Conservation (phyloP, 2,113 vertebrate species). For the Mionectes macconnelli region DNA sequence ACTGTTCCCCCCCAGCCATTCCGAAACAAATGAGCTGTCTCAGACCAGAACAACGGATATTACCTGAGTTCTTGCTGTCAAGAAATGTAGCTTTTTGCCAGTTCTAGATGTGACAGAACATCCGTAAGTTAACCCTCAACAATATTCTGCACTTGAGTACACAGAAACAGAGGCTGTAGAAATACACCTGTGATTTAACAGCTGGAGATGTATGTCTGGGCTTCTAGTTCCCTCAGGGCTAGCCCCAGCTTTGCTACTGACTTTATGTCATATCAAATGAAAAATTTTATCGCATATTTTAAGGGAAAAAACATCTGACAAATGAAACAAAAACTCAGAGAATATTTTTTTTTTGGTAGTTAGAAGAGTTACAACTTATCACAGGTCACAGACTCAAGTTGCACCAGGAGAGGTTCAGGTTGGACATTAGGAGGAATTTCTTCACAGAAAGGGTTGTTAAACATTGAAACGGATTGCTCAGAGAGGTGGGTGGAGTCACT, state of each 20-base stretch:
- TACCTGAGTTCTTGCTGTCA: not conserved
- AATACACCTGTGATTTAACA: not conserved
- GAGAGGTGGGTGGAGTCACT: not conserved
- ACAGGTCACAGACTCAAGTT: not conserved
- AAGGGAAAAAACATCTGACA: not conserved
- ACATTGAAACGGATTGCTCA: not conserved
- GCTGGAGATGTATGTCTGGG: not conserved
- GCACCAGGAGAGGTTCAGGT: not conserved
- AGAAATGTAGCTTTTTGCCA: not conserved
- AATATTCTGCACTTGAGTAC: not conserved
- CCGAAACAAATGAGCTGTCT: not conserved
- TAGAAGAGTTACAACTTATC: not conserved
- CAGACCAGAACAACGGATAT: not conserved
- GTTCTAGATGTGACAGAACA: not conserved
- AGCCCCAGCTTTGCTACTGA: not conserved
- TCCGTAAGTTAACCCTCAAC: not conserved
- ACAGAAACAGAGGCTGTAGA: not conserved
- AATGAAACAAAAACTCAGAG: not conserved
- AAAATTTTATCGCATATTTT: not conserved
- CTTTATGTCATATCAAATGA: not conserved
- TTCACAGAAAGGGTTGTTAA: too few species aligned
- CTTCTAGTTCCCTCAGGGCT: not conserved
- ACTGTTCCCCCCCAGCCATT: not conserved
- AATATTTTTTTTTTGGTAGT: not conserved
- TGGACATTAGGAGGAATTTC: not conserved